Conservation (phyloP, 2,888 invertebrate genomes). For the Tuta absoluta region DNA sequence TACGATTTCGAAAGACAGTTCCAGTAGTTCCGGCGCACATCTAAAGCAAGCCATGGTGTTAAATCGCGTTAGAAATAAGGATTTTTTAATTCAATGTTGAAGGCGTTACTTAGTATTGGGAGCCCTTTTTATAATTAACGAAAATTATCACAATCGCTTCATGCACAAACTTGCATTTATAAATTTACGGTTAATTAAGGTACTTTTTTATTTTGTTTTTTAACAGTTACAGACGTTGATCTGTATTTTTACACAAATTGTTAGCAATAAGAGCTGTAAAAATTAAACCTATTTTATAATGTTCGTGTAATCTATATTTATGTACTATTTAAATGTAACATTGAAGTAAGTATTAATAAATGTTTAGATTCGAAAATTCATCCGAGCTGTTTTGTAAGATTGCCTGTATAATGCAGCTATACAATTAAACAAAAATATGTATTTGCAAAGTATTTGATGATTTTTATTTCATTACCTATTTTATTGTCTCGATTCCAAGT, state of each 20-base stretch:
- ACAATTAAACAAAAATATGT: too few species aligned
- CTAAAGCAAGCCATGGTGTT: too few species aligned
- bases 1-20: too few species aligned
- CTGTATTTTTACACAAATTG: conserved; percentile 1
- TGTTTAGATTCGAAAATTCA: not conserved
- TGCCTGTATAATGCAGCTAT: not conserved
- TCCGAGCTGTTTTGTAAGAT: not conserved
- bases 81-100: too few species aligned
- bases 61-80: too few species aligned
- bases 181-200: not conserved
- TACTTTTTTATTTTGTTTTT: not conserved
- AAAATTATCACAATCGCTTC: too few species aligned
- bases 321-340: not conserved
- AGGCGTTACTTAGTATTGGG: too few species aligned
- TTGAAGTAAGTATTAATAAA: not conserved
- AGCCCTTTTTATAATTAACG: too few species aligned
- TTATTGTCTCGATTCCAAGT: too few species aligned
- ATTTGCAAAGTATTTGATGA: too few species aligned
- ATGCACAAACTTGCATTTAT: not conserved
- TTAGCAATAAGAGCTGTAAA: not conserved
- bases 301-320: not conserved
- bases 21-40: too few species aligned
- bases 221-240: not conserved
- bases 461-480: too few species aligned
- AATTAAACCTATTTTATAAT: not conserved